A percentile compares a stretch with the other conserved stretches of the same genome.
Evolutionary conservation across 2,113 vertebrate species (phyloP).

Genomic region (Pelobates fuscus): DNA sequence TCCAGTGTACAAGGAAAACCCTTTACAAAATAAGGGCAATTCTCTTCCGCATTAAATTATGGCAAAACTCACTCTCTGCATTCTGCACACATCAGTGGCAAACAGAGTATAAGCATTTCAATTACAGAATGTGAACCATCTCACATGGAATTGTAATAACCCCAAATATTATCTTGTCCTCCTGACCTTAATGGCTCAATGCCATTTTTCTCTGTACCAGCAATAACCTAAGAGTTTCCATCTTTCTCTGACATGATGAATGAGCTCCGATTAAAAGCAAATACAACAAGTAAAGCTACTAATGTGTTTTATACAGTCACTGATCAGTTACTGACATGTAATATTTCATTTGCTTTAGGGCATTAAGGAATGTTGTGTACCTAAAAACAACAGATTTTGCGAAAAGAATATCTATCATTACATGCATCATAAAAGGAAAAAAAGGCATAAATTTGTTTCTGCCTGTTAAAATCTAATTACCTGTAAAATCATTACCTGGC

Average conservation of each 20-base stretch:
- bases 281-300: slow-evolving; percentile 67
- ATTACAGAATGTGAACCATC: slow-evolving; percentile 14
- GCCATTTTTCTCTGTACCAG: slow-evolving; percentile 58
- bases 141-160: slow-evolving; percentile 61
- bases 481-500: slow-evolving; percentile 75
- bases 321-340: slow-evolving; percentile 69
- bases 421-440: slow-evolving; percentile 64
- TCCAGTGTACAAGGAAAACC: too few relatives aligned
- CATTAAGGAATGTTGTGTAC: slow-evolving; percentile 66
- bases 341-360: slow-evolving; percentile 70
- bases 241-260: slow-evolving; percentile 66
- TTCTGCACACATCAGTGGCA: not conserved
- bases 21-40: too few relatives aligned
- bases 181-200: slow-evolving; percentile 60
- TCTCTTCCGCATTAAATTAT: too few relatives aligned
- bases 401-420: slow-evolving; percentile 63
- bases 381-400: slow-evolving; percentile 65
- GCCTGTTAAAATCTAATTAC: slow-evolving; percentile 72
- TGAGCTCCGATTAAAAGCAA: slow-evolving; percentile 65
- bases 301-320: slow-evolving; percentile 72
- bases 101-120: not conserved
- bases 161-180: slow-evolving; percentile 60
- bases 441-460: slow-evolving; percentile 67
- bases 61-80: too few relatives aligned
- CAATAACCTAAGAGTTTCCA: slow-evolving; percentile 62